Evolutionary conservation across 2,888 invertebrate species (phyloP).

Genomic region (Drosophila fulvimacula): DNA sequence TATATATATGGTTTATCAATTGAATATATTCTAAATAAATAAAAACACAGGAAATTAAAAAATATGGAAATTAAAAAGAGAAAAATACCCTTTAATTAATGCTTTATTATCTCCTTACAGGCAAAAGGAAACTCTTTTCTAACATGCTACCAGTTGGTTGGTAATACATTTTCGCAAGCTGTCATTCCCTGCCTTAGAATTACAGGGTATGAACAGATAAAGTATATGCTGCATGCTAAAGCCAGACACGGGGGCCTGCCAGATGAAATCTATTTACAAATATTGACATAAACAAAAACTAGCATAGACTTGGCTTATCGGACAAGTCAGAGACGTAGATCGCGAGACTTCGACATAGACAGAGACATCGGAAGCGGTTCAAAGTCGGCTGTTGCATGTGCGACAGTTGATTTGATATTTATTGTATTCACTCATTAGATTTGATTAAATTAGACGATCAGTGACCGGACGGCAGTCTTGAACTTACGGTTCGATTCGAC

Average conservation of each 20-base stretch:
- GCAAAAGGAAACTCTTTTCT: too few relatives aligned
- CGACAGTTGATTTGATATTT: neutral
- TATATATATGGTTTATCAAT: too few relatives aligned
- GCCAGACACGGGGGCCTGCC: constrained; percentile 41
- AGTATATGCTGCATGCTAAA: constrained; percentile 12
- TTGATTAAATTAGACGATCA: constrained; percentile 54
- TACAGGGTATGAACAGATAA: constrained; percentile 24
- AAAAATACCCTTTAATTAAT: too few relatives aligned
- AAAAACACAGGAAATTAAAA: too few relatives aligned
- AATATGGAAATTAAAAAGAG: too few relatives aligned
- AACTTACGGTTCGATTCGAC: constrained; percentile 33
- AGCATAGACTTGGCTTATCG: constrained; percentile 37
- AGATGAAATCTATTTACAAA: constrained; percentile 21
- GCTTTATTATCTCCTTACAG: too few relatives aligned
- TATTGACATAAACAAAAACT: constrained; percentile 13
- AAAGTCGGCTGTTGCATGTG: constrained; percentile 43
- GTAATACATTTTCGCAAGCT: too few relatives aligned
- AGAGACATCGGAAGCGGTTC: constrained; percentile 29
- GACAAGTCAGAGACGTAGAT: constrained; percentile 16
- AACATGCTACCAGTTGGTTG: too few relatives aligned
- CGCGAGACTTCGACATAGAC: constrained; percentile 1
- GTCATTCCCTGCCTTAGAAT: too few relatives aligned
- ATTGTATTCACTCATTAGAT: constrained; percentile 16
- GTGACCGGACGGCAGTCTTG: constrained; percentile 48
- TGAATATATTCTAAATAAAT: too few relatives aligned